Base-by-base conservation (phyloP, 2,113 vertebrate genomes). In the Chionis minor region DNA sequence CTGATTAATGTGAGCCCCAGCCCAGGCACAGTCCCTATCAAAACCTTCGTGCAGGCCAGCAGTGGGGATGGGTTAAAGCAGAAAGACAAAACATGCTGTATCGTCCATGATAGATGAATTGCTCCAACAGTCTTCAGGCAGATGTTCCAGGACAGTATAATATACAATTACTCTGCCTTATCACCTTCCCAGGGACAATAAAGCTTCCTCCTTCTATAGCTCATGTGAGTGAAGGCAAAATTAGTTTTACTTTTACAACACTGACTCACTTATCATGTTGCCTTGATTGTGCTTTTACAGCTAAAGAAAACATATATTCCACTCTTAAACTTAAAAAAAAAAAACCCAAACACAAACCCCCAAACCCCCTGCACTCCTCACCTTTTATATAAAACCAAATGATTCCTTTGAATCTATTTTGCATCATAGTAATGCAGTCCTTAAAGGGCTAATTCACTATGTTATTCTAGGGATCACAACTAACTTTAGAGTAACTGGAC, bases 141-240 rank as follows among this genome's bases (percentile, higher is more conserved):
- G 99, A 99, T 99, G 99, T 98, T 99, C 99, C 98, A 97, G 98
- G 99, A 99, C 99, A 99, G 99, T 98, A 99, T 99, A 99, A 99
- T 99, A 99, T 98, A 98, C 99, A 99, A 99, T 99, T 99, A 99
- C 99, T 99, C 99, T 99, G 99, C 99, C 99, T 99, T 99, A 99
- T 99, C 99, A 99, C 99, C 99, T 99, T 99, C 99, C 98, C 98
- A 98, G 99, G 99, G 98, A 99, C 99, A 99, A 99, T 99, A 99
- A 99, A 99, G 99, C 98, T 99, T 98, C 98, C 98, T 98, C 96
- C 98, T 99, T 98, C 99, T 99, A 99, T 99, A 99, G 99, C 99
- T 99, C 99, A 99, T 98, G 98, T 98, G 98, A 99, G 99, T 99
- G 98, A 98, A 99, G 98, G 99, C 98, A 98, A 98, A 99, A 99